Conservation (phyloP, 2,113 vertebrate genomes). For the Erythrocercus mccallii region DNA sequence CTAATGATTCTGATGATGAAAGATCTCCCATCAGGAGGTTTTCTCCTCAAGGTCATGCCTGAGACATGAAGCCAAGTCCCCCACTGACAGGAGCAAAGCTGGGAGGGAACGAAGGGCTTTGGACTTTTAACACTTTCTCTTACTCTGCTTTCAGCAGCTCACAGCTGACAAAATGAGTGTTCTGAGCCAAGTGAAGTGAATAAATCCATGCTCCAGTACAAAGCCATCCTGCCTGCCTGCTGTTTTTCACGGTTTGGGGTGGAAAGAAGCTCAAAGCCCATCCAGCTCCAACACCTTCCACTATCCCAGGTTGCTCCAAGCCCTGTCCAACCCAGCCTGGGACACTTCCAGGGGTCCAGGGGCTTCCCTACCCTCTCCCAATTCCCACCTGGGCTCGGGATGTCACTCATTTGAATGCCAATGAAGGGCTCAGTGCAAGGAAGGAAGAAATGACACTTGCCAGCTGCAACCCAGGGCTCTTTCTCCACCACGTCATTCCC, state of each 20-base stretch:
- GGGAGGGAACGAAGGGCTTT: neutral
- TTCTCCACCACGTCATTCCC: neutral
- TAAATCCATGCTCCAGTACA: neutral
- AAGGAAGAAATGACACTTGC: constrained; percentile 19
- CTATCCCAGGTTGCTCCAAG: neutral
- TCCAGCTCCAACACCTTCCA: neutral
- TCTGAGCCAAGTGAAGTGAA: neutral
- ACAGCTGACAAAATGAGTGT: neutral
- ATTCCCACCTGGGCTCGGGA: neutral
- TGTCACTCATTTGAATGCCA: neutral
- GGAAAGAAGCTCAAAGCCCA: neutral
- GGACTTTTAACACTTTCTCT: neutral
- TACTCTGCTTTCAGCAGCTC: neutral
- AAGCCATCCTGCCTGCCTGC: neutral
- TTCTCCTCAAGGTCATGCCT: neutral
- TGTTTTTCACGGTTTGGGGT: neutral
- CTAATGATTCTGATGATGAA: neutral
- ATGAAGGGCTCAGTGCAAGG: neutral
- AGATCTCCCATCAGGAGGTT: neutral
- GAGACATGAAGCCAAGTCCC: neutral
- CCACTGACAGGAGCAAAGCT: neutral
- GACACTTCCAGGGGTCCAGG: neutral
- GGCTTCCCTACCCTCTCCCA: neutral
- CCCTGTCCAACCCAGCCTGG: neutral
- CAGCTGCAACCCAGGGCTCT: neutral